Evolutionary conservation across 2,113 vertebrate genomes (phyloP).

Genomic region (Oceanodroma tethys): DNA sequence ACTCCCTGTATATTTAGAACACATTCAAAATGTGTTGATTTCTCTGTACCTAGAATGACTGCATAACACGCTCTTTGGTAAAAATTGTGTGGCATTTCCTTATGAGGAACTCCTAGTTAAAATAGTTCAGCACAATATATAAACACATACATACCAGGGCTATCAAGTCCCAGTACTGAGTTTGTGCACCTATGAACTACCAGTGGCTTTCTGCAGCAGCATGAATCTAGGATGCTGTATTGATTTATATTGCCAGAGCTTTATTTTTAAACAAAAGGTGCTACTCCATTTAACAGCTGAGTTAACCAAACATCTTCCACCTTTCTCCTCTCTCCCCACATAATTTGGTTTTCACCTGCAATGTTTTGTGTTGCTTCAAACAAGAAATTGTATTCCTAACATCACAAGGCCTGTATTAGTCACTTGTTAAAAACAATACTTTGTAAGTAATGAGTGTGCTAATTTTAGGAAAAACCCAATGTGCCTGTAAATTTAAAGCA

Average conservation of each 20-base stretch:
- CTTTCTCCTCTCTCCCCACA: neutral
- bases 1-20: neutral
- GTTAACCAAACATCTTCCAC: neutral
- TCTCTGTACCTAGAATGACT: neutral
- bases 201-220: neutral
- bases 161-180: neutral
- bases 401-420: neutral
- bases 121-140: neutral
- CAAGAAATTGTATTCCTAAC: neutral
- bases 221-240: neutral
- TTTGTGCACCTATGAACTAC: neutral
- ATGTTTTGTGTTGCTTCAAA: neutral
- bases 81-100: neutral
- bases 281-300: neutral
- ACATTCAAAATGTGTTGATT: neutral
- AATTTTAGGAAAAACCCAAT: neutral
- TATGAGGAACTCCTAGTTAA: neutral
- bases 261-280: neutral
- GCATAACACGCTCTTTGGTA: neutral
- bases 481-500: neutral
- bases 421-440: neutral
- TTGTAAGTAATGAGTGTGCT: fast-evolving
- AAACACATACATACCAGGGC: neutral
- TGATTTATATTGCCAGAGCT: neutral
- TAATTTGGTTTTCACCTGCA: neutral